These are phyloP conservation scores for Anguilla rostrata DNA, from an alignment of 2,113 vertebrate genomes.

Conservation along the genomic window DNA sequence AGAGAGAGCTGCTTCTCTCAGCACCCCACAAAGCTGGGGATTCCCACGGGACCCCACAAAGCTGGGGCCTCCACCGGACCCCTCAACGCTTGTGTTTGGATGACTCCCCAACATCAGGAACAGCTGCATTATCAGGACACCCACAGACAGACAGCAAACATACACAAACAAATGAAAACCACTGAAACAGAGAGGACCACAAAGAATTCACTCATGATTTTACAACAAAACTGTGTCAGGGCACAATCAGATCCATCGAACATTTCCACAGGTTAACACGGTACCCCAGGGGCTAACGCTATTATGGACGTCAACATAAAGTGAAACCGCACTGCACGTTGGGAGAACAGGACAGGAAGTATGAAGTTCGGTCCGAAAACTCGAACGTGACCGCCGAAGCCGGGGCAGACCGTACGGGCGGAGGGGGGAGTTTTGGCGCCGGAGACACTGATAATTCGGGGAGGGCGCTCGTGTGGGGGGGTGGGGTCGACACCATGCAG, in stretches of 20 bases:
- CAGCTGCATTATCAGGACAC: constrained; percentile 2
- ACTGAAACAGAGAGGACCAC: background rate
- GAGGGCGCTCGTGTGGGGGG: background rate
- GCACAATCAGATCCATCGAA: background rate
- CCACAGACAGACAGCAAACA: constrained; percentile 13
- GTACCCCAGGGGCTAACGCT: background rate
- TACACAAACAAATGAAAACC: constrained; percentile 21
- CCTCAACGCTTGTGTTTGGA: too few relatives aligned
- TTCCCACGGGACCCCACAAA: too few relatives aligned
- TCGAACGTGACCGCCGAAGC: background rate
- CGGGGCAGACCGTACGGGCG: background rate
- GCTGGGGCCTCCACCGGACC: too few relatives aligned
- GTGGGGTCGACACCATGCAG: constrained; percentile 69
- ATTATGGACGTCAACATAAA: background rate
- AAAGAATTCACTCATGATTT: background rate
- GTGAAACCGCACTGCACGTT: background rate
- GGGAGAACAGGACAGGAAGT: background rate
- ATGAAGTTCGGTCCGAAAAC: background rate
- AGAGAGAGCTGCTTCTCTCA: background rate
- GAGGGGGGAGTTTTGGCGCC: too few relatives aligned
- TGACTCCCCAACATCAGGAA: background rate
- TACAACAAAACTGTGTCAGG: background rate
- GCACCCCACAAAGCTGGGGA: background rate
- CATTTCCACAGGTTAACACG: background rate
- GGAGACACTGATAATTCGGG: background rate